Evolutionary conservation across 2,888 invertebrate genomes (phyloP).

Genomic region (Zeuzera pyrina): DNA sequence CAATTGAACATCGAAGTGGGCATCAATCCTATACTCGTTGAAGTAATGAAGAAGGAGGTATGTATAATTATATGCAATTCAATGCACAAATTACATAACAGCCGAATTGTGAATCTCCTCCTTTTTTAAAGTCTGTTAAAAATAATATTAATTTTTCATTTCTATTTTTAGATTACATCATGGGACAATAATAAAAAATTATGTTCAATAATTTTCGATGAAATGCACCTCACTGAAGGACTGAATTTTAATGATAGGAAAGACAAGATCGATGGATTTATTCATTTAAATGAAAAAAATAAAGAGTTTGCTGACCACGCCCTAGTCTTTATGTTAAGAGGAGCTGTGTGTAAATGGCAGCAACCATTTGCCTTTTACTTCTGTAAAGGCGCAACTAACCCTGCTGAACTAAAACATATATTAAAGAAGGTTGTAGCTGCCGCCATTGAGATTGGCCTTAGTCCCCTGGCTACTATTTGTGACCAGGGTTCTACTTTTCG

Average conservation of each 20-base stretch:
- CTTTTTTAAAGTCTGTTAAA: not conserved
- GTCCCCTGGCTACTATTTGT: conserved; percentile 4
- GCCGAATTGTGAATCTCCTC: too few species aligned
- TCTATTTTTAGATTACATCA: not conserved
- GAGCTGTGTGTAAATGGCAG: conserved; percentile 9
- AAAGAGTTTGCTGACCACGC: conserved; percentile 10
- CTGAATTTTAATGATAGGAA: conserved; percentile 1
- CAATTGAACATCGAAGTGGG: conserved; percentile 1
- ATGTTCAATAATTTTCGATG: conserved; percentile 3
- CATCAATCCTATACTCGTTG: conserved; percentile 2
- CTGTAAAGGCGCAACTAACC: conserved; percentile 7
- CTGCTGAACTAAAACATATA: conserved; percentile 5
- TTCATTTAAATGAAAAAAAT: conserved; percentile 6
- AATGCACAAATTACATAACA: not conserved
- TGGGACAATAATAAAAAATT: conserved; percentile 1
- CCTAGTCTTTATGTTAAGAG: conserved; percentile 11
- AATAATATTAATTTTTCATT: not conserved
- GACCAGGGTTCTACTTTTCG: not conserved
- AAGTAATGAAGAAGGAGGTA: conserved; percentile 1
- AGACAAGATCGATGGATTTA: conserved; percentile 4
- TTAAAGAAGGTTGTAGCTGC: conserved; percentile 5
- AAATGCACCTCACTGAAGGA: conserved; percentile 1
- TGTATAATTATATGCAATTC: not conserved
- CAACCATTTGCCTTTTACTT: conserved; percentile 13
- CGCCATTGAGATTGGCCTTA: conserved; percentile 4